Conservation (phyloP, 2,888 invertebrate species). For the Drosophila parthenogenetica region DNA sequence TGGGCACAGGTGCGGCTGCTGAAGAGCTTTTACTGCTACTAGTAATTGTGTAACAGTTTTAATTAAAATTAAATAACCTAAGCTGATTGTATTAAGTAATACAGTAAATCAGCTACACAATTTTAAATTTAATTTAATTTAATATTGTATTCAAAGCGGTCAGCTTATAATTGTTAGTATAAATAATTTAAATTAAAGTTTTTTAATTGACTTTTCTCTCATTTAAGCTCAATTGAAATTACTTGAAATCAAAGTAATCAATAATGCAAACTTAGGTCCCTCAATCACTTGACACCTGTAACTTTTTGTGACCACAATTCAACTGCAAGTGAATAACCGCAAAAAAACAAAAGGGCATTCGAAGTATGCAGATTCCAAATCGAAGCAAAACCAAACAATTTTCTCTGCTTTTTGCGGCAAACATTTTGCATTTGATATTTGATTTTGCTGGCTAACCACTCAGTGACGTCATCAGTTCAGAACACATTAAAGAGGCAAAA, state of each 20-base stretch:
- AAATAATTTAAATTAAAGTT: too few species aligned
- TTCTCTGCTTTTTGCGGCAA: constrained; percentile 34
- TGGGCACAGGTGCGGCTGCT: not conserved
- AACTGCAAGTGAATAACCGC: constrained; percentile 3
- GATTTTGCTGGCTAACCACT: constrained; percentile 19
- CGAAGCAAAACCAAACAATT: constrained; percentile 37
- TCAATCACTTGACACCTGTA: not conserved
- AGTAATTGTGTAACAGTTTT: too few species aligned
- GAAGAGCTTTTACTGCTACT: not conserved
- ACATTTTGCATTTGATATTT: constrained; percentile 32
- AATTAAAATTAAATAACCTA: too few species aligned
- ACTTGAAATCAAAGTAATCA: too few species aligned
- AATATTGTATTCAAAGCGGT: too few species aligned
- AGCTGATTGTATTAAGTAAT: too few species aligned
- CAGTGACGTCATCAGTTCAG: constrained; percentile 20
- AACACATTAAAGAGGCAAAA: constrained; percentile 11
- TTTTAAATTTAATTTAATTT: too few species aligned
- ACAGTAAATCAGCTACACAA: too few species aligned
- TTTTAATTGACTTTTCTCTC: not conserved
- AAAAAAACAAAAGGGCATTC: constrained; percentile 12
- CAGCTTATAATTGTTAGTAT: too few species aligned
- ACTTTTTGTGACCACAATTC: constrained; percentile 11
- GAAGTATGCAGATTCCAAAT: constrained; percentile 4
- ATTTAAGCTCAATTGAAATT: not conserved
- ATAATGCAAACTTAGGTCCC: not conserved